Base-by-base conservation (phyloP, 2,113 vertebrate species). In the Seriola quinqueradiata region DNA sequence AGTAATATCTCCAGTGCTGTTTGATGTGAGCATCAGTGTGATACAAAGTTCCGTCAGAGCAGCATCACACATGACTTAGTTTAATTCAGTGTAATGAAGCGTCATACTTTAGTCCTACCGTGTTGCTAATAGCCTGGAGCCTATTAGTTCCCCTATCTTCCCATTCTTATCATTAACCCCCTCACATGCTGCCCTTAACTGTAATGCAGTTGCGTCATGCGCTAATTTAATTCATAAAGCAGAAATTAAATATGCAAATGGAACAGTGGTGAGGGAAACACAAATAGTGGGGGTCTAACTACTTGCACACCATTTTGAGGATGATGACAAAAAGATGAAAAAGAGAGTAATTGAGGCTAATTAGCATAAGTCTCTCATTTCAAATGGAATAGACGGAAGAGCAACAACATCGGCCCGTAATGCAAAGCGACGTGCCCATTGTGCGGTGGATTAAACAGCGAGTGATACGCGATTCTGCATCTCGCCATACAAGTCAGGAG, bases 211-310 rank as follows among this genome's bases (percentile, higher is more conserved):
- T 92, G 89, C 93, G 76, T 91, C 92, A 92, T 68, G 65, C 32
- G 76, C 70, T 87, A 74, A 88, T 83, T 92, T 86, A 82, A 93
- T 92, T 90, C 86, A 88, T 86, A 88, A 88, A 54, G 78, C 69
- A 88, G 84, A 82, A 66, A 87, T 92, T 89, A 87, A 82, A 91
- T 70, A 91, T 92, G 93, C 75, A 87, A 92, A 93, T 93, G 76
- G 28, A 0, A 23, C 25, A 50, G 63, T 77, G 73, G 72, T 6
- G 44, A 63, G 48, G 72, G 66, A 72, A n/a, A 69, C 65, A 38
- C 40, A 60, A 50, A 34, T 71, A 50, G 75, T 28, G 79, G 84
- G 82, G 83, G 77, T 88, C 75, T 76, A 77, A 85, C 75, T 82
- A 32, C 79, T 81, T 61, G 52, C 66, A 10, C 44, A 59, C 46